Base-by-base conservation (phyloP, 37 sponge, comb jelly and placozoan species). In the Ephydatia muelleri region DNA sequence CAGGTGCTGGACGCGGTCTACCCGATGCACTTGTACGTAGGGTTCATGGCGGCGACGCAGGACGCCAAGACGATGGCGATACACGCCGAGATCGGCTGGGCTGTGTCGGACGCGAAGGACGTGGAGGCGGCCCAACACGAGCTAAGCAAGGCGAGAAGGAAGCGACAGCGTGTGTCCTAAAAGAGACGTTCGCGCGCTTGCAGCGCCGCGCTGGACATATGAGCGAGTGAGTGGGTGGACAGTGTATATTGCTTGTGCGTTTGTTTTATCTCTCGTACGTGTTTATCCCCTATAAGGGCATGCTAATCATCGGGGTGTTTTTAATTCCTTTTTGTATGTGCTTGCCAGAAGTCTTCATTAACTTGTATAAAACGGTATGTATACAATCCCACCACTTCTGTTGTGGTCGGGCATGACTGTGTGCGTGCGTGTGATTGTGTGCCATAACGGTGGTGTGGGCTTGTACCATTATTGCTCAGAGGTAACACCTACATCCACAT, bases 31-130 rank as follows among this genome's bases (percentile, higher is more conserved):
- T 32, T 78, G 30, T 78, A 78, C 49, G 79, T 48, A 23, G 79
- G 79, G 26, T 78, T 78, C 30, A 78, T 78, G 79, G 79, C 79
- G 25, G 79, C 79, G 30, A 78, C 79, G 6, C 79, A 78, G 40
- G 79, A 78, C 79, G 22, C 36, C 31, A 48, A 78, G 21, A 78
- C 79, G 23, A 27, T 78, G 5, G 79, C 79, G 9, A 78, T 78
- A 27, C 79, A 40, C 31, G 47, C 79, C 0, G 79, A 78, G 79
- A 47, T 78, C 40, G 79, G 79, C 29, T 78, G 79, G 79, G 79
- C 79, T 0, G 79, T 78, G 40, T 39, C 79, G 3, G 49, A 40
- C 49, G 30, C 33, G 16, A 72, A 72, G 32, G 73, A 72, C 33
- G 34, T 72, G 32, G 73, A 72, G 22, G 57, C 57, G 19, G 57